Evolutionary conservation across 2,888 invertebrate species (phyloP).

Genomic region (Drosophila suboccidentalis): DNA sequence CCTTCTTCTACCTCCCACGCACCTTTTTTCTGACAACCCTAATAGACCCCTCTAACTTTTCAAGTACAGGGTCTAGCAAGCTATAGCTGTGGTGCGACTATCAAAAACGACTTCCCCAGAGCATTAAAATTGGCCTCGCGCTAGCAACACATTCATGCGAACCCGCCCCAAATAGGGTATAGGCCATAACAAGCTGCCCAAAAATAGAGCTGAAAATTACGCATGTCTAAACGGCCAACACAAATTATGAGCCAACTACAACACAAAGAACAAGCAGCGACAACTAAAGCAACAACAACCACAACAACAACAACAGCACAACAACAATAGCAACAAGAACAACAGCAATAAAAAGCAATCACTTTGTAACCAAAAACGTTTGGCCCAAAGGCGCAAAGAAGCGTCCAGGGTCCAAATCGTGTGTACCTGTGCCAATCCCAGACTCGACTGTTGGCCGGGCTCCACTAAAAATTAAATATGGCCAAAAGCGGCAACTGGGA

Average conservation of each 20-base stretch:
- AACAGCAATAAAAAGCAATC: slow-evolving; percentile 73
- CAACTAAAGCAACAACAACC: no score
- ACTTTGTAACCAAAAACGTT: slow-evolving; percentile 71
- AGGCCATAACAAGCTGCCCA: slow-evolving; percentile 40
- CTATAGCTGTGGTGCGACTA: background rate
- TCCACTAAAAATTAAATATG: slow-evolving; percentile 69
- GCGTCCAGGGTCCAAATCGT: slow-evolving; percentile 41
- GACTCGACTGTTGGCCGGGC: slow-evolving; percentile 5
- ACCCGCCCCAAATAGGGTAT: slow-evolving; percentile 44
- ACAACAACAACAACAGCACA: slow-evolving; percentile 44
- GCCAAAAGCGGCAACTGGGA: slow-evolving; percentile 70
- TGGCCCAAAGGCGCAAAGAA: slow-evolving; percentile 57
- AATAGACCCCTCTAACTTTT: background rate
- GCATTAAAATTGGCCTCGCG: slow-evolving; percentile 10
- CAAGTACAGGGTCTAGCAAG: background rate
- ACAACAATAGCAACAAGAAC: slow-evolving; percentile 28
- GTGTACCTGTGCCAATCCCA: slow-evolving; percentile 51
- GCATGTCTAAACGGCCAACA: slow-evolving; percentile 67
- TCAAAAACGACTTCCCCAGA: background rate
- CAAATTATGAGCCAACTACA: slow-evolving; percentile 67
- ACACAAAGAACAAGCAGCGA: slow-evolving; percentile 11
- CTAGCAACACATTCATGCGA: slow-evolving; percentile 27
- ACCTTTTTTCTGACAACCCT: background rate
- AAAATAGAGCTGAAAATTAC: slow-evolving; percentile 72
- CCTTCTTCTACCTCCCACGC: background rate